Percentiles rank a stretch among this genome's conserved stretches.
phyloP scores from a whole-genome alignment of 2,797 vertebrate genomes.

The Xiphophorus birchmanni region DNA sequence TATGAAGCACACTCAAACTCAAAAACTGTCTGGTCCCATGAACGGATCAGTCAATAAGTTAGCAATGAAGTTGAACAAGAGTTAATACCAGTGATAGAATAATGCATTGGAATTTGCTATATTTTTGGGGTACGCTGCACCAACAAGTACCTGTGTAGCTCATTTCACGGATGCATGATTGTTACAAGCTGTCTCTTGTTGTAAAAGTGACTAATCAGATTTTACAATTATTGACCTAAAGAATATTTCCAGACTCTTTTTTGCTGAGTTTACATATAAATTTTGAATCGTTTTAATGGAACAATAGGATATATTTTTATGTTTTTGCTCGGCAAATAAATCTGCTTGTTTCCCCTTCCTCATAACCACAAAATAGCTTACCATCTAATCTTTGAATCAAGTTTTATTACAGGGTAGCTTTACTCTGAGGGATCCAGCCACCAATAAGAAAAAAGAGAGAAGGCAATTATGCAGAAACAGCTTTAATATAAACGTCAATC shows the following conservation, averaged over 20 bases:
- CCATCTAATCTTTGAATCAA: slow-evolving; percentile 11
- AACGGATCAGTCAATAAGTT: background rate
- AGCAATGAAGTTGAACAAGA: background rate
- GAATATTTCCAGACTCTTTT: background rate
- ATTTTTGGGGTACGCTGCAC: background rate
- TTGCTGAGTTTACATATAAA: background rate
- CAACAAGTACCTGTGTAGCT: background rate
- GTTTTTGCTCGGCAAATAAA: slow-evolving; percentile 15
- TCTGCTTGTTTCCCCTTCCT: slow-evolving; percentile 10
- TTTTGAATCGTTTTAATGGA: background rate
- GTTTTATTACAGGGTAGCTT: slow-evolving; percentile 81
- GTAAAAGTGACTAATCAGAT: slow-evolving; percentile 2
- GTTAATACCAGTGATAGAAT: background rate
- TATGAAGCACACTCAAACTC: background rate
- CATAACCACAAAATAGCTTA: background rate
- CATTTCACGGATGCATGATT: background rate
- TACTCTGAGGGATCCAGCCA: slow-evolving; percentile 91
- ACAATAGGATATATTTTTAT: slow-evolving; percentile 10
- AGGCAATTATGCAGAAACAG: slow-evolving; percentile 99
- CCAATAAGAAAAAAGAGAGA: slow-evolving; percentile 95
- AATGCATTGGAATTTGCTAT: background rate
- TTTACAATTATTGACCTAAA: background rate
- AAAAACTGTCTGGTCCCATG: background rate
- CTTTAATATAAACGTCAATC: slow-evolving; percentile 69
- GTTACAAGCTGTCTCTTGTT: background rate